phyloP scores from a whole-genome alignment of 1,140 invertebrate species.

The Tetranychus cinnabarinus region DNA sequence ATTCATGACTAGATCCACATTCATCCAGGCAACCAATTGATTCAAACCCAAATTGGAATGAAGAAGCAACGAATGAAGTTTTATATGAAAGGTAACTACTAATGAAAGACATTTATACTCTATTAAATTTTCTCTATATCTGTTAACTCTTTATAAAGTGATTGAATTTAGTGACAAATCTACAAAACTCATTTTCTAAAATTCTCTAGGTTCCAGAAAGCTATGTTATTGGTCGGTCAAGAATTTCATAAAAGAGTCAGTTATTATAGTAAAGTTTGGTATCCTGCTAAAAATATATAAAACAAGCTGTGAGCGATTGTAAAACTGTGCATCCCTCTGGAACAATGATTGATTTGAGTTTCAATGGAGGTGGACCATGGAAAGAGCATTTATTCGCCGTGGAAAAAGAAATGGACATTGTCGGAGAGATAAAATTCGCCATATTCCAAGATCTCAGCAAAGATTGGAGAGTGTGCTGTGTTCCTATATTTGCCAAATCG shows the following conservation, averaged over 20 bases:
- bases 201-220: conserved; percentile 27
- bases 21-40: no score
- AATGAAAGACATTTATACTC: no score
- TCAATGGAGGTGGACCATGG: conserved; percentile 43
- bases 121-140: no score
- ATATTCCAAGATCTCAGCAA: conserved; percentile 36
- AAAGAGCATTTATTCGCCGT: conserved; percentile 59
- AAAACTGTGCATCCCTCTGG: conserved; percentile 34
- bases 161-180: no score
- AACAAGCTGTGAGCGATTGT: conserved; percentile 39
- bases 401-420: conserved; percentile 45
- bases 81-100: no score
- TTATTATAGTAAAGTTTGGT: conserved; percentile 45
- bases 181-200: no score
- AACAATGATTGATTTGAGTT: conserved; percentile 43
- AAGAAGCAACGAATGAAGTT: no score
- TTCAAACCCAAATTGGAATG: no score
- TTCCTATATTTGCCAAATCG: conserved; percentile 42
- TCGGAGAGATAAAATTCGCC: conserved; percentile 41
- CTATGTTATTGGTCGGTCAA: conserved; percentile 45
- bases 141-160: no score
- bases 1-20: no score
- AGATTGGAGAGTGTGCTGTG: conserved; percentile 52
- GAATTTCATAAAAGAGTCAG: conserved; percentile 56
- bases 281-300: conserved; percentile 52